Evolutionary conservation across 1,140 invertebrate genomes (phyloP).

Genomic region (Thaumetopoea pityocampa): DNA sequence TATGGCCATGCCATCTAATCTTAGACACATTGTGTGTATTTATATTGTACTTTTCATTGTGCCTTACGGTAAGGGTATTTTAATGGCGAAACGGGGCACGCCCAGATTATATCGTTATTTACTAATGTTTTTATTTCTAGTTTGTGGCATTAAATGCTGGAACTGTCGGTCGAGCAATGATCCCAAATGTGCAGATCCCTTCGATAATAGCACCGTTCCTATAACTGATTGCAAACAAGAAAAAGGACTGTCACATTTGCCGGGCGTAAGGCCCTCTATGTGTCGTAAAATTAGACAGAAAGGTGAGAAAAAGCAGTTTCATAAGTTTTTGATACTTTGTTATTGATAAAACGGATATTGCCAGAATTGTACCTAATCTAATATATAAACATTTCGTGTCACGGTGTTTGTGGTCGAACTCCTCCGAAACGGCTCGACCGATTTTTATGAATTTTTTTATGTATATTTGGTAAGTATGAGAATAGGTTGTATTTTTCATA

Average conservation of each 20-base stretch:
- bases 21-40: constrained; percentile 3
- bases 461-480: no score
- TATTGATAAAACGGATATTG: no score
- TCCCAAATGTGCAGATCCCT: constrained; percentile 94
- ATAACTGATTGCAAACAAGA: constrained; percentile 89
- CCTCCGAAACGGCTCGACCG: no score
- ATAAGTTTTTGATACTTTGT: no score
- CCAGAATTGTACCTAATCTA: no score
- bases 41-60: constrained; percentile 6
- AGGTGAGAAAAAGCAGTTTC: no score
- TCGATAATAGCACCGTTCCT: constrained; percentile 92
- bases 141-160: constrained; percentile 91
- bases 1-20: no score
- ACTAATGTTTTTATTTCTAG: constrained; percentile 59
- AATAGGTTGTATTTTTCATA: no score
- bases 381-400: no score
- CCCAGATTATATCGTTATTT: constrained; percentile 29
- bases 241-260: constrained; percentile 80
- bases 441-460: no score
- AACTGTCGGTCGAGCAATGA: constrained; percentile 91
- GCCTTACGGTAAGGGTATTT: constrained; percentile 28
- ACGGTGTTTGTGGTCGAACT: no score
- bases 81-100: constrained; percentile 31
- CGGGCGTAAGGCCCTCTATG: constrained; percentile 86
- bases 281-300: constrained; percentile 95